Conservation (phyloP, 2,888 invertebrate species). For the Epirrhoe tristata region DNA sequence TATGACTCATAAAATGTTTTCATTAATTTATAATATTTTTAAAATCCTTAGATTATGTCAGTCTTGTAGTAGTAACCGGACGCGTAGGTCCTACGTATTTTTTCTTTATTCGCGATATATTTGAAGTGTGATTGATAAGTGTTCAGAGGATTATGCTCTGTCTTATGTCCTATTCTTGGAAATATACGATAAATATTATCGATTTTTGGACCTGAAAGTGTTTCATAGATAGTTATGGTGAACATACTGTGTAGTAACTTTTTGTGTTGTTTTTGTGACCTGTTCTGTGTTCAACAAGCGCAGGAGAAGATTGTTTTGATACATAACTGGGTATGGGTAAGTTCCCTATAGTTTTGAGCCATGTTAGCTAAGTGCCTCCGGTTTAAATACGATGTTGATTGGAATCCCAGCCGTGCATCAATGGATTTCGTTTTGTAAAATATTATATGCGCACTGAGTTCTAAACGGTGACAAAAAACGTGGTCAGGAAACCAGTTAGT, state of each 20-base stretch:
- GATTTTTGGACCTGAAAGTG: conserved; percentile 44
- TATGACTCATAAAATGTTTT: conserved; percentile 25
- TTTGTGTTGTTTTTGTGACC: conserved; percentile 32
- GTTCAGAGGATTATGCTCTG: conserved; percentile 31
- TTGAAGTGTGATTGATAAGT: conserved; percentile 17
- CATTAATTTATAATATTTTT: conserved; percentile 20
- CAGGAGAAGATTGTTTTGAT: conserved; percentile 29
- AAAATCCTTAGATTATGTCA: conserved; percentile 18
- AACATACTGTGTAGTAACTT: conserved; percentile 35
- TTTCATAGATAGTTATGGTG: conserved; percentile 33
- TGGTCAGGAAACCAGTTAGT: too few relatives aligned
- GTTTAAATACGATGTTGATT: too few relatives aligned
- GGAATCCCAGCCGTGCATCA: too few relatives aligned
- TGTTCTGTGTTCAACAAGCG: conserved; percentile 30
- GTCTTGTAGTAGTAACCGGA: conserved; percentile 9
- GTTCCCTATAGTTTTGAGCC: not conserved
- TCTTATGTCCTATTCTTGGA: conserved; percentile 30
- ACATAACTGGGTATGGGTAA: conserved; percentile 37
- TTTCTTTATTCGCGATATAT: not conserved
- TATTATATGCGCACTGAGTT: too few relatives aligned
- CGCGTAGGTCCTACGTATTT: conserved; percentile 3
- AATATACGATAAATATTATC: conserved; percentile 38
- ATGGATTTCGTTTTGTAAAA: too few relatives aligned
- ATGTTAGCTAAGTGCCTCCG: too few relatives aligned
- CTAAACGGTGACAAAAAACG: too few relatives aligned